Evolutionary conservation across 2,888 invertebrate genomes (phyloP), one percentile per base, ranked within the genome.

Genomic region (Nezara viridula): DNA sequence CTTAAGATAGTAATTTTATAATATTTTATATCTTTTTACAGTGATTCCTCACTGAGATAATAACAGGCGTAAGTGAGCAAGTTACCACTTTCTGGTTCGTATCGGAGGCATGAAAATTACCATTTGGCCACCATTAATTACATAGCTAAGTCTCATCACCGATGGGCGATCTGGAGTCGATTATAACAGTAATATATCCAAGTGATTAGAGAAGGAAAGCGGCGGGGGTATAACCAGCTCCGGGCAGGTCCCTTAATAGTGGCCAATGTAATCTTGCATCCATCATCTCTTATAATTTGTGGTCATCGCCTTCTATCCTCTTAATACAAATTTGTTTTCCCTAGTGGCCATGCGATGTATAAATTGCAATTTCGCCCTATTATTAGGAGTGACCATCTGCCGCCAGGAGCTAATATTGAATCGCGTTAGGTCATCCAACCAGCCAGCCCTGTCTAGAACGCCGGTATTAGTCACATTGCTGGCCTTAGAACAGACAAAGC

Each of bases 191-290:
- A 73, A 73, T 81, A 81, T 81, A 47, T 81, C 12, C 12, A 81
- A 47, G 81, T 81, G 81, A 81, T 81, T 81, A 81, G 81, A 40
- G 77, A 12, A 77, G 77, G 77, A 24, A 27, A 24, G 40, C 77
- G 81, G n/a, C 21, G 40, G 32, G 77, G 44, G 44, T 37, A 32
- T 73, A 40, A 81, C 44, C 44, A 47, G 81, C 81, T 81, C 81
- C 81, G n/a, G 44, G n/a, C 21, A 5, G 44, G 44, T 3, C 44
- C n/a, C 44, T 81, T 81, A 81, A 81, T 81, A 44, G 81, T 44
- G 44, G 44, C 81, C 81, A 81, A 81, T 81, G 81, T 81, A 81
- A 81, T 81, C 81, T 81, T 47, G 10, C 44, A 81, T 81, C 81
- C 44, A 81, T 81, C 81, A 81, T 81, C 44, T 81, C 44, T 32